Evolutionary conservation across 2,113 vertebrate species (phyloP).

Genomic region (Sander vitreus): DNA sequence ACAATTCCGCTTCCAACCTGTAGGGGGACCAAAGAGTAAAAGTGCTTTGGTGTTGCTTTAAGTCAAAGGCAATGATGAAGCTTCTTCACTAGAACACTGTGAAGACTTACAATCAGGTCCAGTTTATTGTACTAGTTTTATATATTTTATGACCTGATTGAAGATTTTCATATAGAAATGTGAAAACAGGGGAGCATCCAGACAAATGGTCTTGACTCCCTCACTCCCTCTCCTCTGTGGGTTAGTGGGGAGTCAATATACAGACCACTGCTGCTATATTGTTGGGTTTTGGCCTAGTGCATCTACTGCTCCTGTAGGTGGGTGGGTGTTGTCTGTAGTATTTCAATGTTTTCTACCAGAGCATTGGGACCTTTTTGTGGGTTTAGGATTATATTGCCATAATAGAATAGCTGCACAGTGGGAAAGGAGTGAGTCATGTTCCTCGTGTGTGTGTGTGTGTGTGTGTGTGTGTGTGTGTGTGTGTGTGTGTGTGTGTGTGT

Average conservation of each 20-base stretch:
- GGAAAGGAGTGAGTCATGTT: conserved; percentile 55
- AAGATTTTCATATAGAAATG: background rate
- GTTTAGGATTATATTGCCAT: conserved; percentile 37
- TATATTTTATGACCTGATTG: background rate
- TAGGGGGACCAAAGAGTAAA: too few relatives aligned
- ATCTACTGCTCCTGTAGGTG: conserved; percentile 16
- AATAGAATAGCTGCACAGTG: conserved; percentile 42
- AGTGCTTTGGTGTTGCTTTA: too few relatives aligned
- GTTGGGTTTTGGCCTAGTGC: conserved; percentile 35
- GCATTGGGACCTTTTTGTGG: conserved; percentile 35
- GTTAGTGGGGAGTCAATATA: conserved; percentile 6
- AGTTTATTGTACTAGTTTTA: background rate
- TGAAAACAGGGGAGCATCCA: background rate
- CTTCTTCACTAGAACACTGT: background rate
- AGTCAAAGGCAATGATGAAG: background rate
- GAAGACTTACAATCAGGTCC: background rate
- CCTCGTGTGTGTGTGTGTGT: conserved; percentile 7
- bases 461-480: conserved; percentile 10
- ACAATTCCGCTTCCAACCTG: too few relatives aligned
- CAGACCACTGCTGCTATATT: conserved; percentile 8
- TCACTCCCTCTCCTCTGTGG: background rate
- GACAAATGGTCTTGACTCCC: background rate
- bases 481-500: conserved; percentile 4
- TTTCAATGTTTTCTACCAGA: conserved; percentile 44
- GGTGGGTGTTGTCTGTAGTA: conserved; percentile 44